Conservation (phyloP, 2,888 invertebrate genomes). For the Leucoma salicis region DNA sequence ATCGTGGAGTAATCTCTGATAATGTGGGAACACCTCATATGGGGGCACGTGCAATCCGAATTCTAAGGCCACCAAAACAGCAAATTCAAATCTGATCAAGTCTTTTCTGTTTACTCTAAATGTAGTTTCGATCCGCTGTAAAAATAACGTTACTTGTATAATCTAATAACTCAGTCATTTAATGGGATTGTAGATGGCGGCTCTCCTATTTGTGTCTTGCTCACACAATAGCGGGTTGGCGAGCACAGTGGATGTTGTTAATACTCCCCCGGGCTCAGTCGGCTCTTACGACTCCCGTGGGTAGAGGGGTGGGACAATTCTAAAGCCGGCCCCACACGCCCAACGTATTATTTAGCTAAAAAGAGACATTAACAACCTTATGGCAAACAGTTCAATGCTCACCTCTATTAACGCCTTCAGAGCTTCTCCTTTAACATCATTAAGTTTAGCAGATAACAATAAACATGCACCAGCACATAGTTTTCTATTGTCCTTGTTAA, state of each 20-base stretch:
- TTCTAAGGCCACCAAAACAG: slow-evolving; percentile 95
- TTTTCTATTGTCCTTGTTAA: slow-evolving; percentile 97
- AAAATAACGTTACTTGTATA: too few species aligned
- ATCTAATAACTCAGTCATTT: too few species aligned
- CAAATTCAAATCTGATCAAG: slow-evolving; percentile 95
- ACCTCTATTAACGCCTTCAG: slow-evolving; percentile 95
- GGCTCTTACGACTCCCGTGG: background rate
- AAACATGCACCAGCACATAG: slow-evolving; percentile 97
- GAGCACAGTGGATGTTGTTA: too few species aligned
- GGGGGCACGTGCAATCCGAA: slow-evolving; percentile 96
- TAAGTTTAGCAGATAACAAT: slow-evolving; percentile 96
- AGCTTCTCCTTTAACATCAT: slow-evolving; percentile 96
- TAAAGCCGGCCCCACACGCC: background rate
- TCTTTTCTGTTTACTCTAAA: slow-evolving; percentile 96
- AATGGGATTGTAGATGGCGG: too few species aligned
- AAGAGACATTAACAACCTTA: too few species aligned
- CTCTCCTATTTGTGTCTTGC: too few species aligned
- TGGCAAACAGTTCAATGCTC: slow-evolving; percentile 34
- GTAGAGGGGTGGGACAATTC: background rate
- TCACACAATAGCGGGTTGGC: too few species aligned
- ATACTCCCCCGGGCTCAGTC: too few species aligned
- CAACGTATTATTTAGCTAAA: background rate
- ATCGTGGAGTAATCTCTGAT: slow-evolving; percentile 95
- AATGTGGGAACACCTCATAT: slow-evolving; percentile 96
- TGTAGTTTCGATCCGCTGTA: slow-evolving; percentile 93